Evolutionary conservation across 2,888 invertebrate genomes (phyloP), one percentile per base, ranked within the genome.

Genomic region (Drosophila anceps): DNA sequence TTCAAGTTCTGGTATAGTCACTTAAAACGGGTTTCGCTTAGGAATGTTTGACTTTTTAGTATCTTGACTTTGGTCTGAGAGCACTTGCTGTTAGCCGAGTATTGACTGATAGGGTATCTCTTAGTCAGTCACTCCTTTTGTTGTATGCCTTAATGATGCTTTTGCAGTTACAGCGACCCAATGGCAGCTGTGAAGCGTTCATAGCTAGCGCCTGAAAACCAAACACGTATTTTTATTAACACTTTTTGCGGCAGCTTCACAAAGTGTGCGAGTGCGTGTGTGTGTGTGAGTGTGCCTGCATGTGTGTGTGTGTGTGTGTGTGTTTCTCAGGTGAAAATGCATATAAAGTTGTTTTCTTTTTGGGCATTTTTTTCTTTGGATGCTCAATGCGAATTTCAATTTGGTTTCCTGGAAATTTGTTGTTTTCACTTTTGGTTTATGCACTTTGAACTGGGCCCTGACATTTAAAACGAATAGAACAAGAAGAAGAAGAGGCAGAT

Each of bases 191-290:
- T 59, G 60, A 66, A 72, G 73, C 68, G 58, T 55, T 53, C 58
- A 37, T 29, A 53, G n/a, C 53, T 15, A 44, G 29, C 54, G 54
- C 24, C 62, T 37, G 48, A 7, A 50, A 53, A 37, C 64, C 61
- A 8, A 46, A 61, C 68, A 53, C 69, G 74, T 55, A 75, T 82
- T 84, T 82, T 82, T 75, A 81, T 87, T 76, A 87, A 74, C 82
- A 84, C 48, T 81, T 81, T 78, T 69, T 82, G 81, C 73, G 83
- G 81, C 61, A 66, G 70, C 69, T 64, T 61, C 15, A 33, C 43
- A 48, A 35, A 43, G 39, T 55, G 18, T 48, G 9, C 51, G 50
- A 15, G 37, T 33, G 43, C 31, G 29, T 53, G 44, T 43, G 51
- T 20, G 51, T 18, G 18, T 33, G 44, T 41, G 55, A 33, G 51